Evolutionary conservation across 2,797 vertebrate genomes (phyloP), one percentile per base, ranked within the genome.

Genomic region (Heliangelus exortis): DNA sequence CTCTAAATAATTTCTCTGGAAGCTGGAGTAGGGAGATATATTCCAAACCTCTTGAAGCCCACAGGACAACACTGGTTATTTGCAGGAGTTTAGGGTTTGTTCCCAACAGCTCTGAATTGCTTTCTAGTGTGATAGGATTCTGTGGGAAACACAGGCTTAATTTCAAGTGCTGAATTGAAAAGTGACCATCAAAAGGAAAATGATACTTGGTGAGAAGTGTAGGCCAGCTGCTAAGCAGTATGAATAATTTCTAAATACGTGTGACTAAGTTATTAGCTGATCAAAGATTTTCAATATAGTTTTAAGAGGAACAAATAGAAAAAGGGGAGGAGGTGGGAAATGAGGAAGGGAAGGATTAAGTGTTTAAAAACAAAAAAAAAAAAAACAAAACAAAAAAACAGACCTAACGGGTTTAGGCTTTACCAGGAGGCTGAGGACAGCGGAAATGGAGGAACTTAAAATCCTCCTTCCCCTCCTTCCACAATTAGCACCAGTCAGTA

Each of bases 1-100:
- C 39, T 41, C 39, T 41, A 51, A 66, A 23, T 43, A 43, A 62
- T 59, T 78, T 62, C 25, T 3, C 0, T 43, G 59, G 63, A 57
- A 53, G 14, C 19, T 75, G 39, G 34, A 48, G 7, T 57, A 67
- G 33, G 25, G 48, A 72, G 81, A 48, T 72, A 63, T 4, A 21
- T 78, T 72, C 22, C 23, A 50, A 47, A 26, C 12, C 77, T 89
- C 28, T 15, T 23, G 22, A 83, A 78, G 41, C 78, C 29, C 5
- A 2, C 0, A 58, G 34, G 41, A 71, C 4, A 54, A 1, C 0
- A 0, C 22, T 33, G 18, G 31, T 36, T 76, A 87, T 69, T 59
- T 68, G 39, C 15, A 51, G 66, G 31, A 26, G 7, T 12, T 68
- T 78, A 22, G 34, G 23, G 4, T 84, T 93, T 61, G 45, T 54